Evolutionary conservation across 2,888 invertebrate genomes (phyloP), one percentile per base, ranked within the genome.

Genomic region (Malacosoma neustria): DNA sequence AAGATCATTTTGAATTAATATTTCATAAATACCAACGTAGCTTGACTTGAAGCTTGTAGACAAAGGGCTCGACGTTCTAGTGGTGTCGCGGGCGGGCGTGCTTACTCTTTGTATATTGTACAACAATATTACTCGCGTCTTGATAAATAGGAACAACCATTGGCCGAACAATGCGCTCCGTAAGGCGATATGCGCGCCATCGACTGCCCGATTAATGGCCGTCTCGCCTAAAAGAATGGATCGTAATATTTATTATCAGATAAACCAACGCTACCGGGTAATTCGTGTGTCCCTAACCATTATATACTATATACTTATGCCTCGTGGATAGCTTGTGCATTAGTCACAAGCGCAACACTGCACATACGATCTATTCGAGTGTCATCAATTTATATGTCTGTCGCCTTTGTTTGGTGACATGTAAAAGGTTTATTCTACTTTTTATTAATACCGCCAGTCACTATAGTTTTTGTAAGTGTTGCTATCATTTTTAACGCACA

Each of bases 161-260:
- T 61, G 68, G 63, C 53, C 68, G 69, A 79, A 85, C 84, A 84
- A 85, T 84, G 71, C 72, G 59, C 62, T 64, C 66, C 68, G 82
- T 81, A 82, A 81, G 75, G 67, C 76, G 84, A 85, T 84, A 82
- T 75, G 71, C 59, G 62, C 73, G 65, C 71, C 76, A 85, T 85
- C 84, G 76, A 74, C 72, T 71, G 49, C 63, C 75, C 74, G 80
- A 84, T 85, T 84, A 84, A 85, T 85, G 84, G 80, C 79, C 67
- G 72, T 67, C 77, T 73, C 77, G 72, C 74, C 79, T 80, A 84
- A 85, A 85, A 85, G 84, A 85, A 85, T 82, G 80, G 79, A 70
- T 75, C 67, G 75, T 74, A 81, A 84, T 84, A 84, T 85, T 84
- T 84, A 82, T 84, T 81, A 85, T 85, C 81, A 74, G 85, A 85